Conservation (phyloP, 35 echinoderm and acorn worm species). For the Anneissia japonica region DNA sequence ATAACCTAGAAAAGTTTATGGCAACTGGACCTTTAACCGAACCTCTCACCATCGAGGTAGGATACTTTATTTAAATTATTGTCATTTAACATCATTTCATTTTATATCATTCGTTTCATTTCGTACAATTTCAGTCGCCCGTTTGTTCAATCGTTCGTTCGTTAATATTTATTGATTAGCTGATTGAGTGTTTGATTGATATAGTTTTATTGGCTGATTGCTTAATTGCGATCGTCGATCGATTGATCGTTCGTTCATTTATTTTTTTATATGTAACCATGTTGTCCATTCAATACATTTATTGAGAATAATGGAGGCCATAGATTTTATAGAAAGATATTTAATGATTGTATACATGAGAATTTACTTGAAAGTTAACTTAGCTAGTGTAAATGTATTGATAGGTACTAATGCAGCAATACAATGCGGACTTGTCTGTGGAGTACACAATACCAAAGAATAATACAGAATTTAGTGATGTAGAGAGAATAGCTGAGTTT, state of each 20-base stretch:
- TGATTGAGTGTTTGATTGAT: no score
- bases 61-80: background rate
- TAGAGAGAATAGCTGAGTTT: slow-evolving; percentile 23
- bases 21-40: slow-evolving; percentile 62
- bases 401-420: background rate
- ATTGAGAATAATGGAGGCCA: no score
- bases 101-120: background rate
- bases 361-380: no score
- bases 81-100: no score
- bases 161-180: background rate
- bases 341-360: no score
- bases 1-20: slow-evolving; percentile 51
- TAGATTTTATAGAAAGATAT: no score
- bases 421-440: slow-evolving; percentile 52
- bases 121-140: no score
- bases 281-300: no score
- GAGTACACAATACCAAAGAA: slow-evolving; percentile 77
- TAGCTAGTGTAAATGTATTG: no score
- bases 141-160: background rate
- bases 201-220: no score
- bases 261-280: no score
- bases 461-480: slow-evolving; percentile 26
- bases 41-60: slow-evolving; percentile 76
- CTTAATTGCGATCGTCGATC: background rate
- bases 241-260: no score